Base-by-base conservation (phyloP, 2,113 vertebrate species). In the Noctilio leporinus region DNA sequence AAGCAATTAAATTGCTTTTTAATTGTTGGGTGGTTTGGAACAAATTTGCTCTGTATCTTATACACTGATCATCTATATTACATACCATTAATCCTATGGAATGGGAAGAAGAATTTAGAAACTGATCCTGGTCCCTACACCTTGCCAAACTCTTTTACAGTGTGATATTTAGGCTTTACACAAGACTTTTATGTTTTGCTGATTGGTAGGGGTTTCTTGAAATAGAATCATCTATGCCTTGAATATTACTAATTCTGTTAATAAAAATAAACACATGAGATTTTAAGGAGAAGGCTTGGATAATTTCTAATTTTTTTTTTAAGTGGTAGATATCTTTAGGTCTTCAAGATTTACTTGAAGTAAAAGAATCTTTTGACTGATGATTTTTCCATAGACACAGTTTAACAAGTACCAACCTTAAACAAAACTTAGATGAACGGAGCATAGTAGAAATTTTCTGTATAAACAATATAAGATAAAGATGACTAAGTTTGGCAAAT, bases 321-420 rank as follows among this genome's bases (percentile, higher is more conserved):
- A 55, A 57, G 10, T 86, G 17, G 28, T 94, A 28, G 47, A 14
- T 91, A 82, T 3, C 4, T 3, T 14, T 26, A 49, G 17, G 11
- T 65, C 64, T 73, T 91, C 47, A 88, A 53, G 73, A 65, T 93
- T 87, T 89, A 70, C 40, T 95, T 93, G 30, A 88, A 94, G 85
- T 77, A 86, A 77, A 92, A 69, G 10, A 84, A 3, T 73, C 49
- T 70, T 92, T 92, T 86, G 17, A 91, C 10, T 90, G 45, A 69
- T 89, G 40, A 88, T 20, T 96, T 95, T 96, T 78, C 64, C 7
- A 20, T 75, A 76, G 65, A 40, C 49, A 49, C 17, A 59, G 35
- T 81, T 96, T 93, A 95, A 55, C 20, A 89, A 86, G 20, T 91
- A 85, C 15, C 65, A 83, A 90, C 28, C 43, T 94, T 94, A 94